Base-by-base conservation (phyloP, 2,888 invertebrate genomes). In the Omphaloscelis lunosa region DNA sequence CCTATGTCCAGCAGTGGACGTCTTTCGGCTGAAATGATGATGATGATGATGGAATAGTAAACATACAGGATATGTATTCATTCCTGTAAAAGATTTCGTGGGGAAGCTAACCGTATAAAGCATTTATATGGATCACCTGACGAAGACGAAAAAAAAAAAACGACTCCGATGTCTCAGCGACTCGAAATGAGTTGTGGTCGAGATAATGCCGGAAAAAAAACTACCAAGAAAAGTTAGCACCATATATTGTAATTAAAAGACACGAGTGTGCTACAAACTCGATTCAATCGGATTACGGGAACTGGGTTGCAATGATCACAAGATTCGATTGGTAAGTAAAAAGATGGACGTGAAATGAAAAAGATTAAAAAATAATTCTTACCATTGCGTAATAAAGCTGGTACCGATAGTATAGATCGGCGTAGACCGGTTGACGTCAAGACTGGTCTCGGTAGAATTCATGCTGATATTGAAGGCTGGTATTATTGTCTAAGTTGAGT, bases 301-400 rank as follows among this genome's bases (percentile, higher is more conserved):
- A 39, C 17, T 39, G 2, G 5, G n/a, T 63, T n/a, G 9, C 34
- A 63, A 39, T 17, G 9, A 63, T n/a, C 63, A 39, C 39, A 63
- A n/a, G 17, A n/a, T 63, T 39, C 1, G 6, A n/a, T n/a, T 5
- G 39, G 39, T 39, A n/a, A 63, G 2, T 17, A 41, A 7, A 20
- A 0, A 20, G 65, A 41, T n/a, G n/a, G n/a, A 27, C n/a, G 11
- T 41, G 65, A 65, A 41, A 20, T 20, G 11, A 65, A 65, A 27
- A 1, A 41, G n/a, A 27, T 12, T 15, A n/a, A 51, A 29, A 39
- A 41, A 17, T 0, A 17, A 63, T 39, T 23, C 23, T 75, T 92
- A 98, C 98, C 98, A 98, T 96, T 98, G 98, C 79, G 97, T 97
- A 88, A 98, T 98, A 94, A 98, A 98, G 90, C 97, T 98, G 70